Base-by-base conservation (phyloP, 2,888 invertebrate genomes). In the Aromia moschata region DNA sequence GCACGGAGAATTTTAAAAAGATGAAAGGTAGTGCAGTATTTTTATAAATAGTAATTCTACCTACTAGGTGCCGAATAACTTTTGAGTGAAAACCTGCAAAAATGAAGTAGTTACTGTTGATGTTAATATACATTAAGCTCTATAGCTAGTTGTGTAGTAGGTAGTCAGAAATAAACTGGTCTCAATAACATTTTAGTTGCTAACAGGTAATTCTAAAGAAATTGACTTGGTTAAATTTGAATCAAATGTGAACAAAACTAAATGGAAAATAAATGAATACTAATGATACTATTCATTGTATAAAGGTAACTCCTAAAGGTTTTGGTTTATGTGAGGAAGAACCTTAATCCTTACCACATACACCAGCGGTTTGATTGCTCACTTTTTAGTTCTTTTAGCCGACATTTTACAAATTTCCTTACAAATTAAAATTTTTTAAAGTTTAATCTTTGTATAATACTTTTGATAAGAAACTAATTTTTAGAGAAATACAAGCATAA, bases 1-100 rank as follows among this genome's bases (percentile, higher is more conserved):
- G 38, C 15, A 40, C 11, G 36, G 49, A 38, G 49, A 38, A 25
- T 49, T 49, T 37, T 49, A 38, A 38, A 49, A 20, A 49, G 47
- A 47, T 47, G n/a, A n/a, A 47, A 1, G 10, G 7, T 16, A 37
- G 11, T 7, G 9, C 11, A 10, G 7, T 11, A 25, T 1, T 33
- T 33, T 9, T 17, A 16, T 31, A 46, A 17, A 16, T 9, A n/a
- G n/a, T 41, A 1, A 11, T 18, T n/a, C 9, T 4, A 9, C 4
- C 25, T 4, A 4, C 9, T 25, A 9, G 25, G 4, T 25, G 4
- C 9, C 9, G 4, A 25, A 25, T 25, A 4, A 25, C 9, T 25
- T 25, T 25, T 25, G 5, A 25, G 25, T 5, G 9, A 5, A 25
- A 25, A 5, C 9, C 4, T 25, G 25, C 5, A 9, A 5, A 25